These are phyloP conservation scores for Uropetala carovei DNA, from an alignment of 2,888 invertebrate genomes.

Conservation along the genomic window DNA sequence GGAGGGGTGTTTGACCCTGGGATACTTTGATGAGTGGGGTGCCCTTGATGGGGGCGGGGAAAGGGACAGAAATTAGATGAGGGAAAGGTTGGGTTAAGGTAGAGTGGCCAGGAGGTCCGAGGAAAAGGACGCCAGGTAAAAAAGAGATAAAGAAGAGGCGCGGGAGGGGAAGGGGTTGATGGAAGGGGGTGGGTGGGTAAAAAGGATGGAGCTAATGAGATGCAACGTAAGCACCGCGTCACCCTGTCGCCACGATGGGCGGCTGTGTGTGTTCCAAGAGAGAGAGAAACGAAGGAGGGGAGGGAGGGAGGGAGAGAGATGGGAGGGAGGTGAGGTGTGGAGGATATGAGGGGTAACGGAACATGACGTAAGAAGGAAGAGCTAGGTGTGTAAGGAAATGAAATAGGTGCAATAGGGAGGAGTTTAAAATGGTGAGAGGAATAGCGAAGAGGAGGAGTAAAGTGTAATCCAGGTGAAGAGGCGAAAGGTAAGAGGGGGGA, in stretches of 20 bases:
- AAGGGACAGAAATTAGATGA: not conserved
- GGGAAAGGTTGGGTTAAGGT: too few relatives aligned
- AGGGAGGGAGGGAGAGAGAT: not conserved
- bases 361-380: too few relatives aligned
- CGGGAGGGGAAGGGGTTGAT: not conserved
- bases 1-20: conserved; percentile 10
- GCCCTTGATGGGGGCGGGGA: not conserved
- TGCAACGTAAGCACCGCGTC: not conserved
- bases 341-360: too few relatives aligned
- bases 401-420: too few relatives aligned
- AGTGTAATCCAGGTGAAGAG: too few relatives aligned
- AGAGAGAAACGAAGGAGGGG: not conserved
- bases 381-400: too few relatives aligned
- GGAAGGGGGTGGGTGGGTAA: too few relatives aligned
- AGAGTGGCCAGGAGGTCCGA: conserved; percentile 53
- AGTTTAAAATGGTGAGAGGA: too few relatives aligned
- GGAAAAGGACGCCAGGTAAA: not conserved
- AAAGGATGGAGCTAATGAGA: conserved; percentile 48
- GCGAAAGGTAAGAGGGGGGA: too few relatives aligned
- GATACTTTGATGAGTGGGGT: conserved; percentile 18
- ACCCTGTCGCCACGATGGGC: conserved; percentile 7
- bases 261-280: not conserved
- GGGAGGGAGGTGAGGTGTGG: not conserved
- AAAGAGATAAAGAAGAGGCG: not conserved
- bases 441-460: too few relatives aligned